Conservation (phyloP, 1,140 invertebrate species). For the Apis dorsata region DNA sequence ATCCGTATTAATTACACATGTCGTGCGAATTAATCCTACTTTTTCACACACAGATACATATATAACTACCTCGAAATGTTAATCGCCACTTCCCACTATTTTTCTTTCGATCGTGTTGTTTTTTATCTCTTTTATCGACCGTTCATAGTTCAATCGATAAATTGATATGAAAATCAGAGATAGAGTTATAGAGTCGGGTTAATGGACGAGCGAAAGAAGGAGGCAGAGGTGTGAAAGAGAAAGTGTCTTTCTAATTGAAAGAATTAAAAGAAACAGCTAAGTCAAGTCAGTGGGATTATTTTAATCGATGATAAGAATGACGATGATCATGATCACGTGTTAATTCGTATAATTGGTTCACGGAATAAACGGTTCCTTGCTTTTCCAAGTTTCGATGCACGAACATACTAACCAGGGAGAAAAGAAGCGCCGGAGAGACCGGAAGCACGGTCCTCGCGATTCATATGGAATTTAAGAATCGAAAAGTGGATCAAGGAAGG, state of each 20-base stretch:
- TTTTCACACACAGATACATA: neutral
- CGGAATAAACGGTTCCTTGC: neutral
- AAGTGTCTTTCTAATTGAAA: neutral
- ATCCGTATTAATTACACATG: slow-evolving; percentile 15
- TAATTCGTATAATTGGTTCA: slow-evolving; percentile 24
- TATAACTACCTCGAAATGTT: slow-evolving; percentile 11
- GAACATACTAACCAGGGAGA: neutral
- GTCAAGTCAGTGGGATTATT: neutral
- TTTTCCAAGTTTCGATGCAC: slow-evolving; percentile 8
- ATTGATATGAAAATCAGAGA: neutral
- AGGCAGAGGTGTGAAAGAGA: neutral
- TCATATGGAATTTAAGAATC: neutral
- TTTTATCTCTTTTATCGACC: neutral
- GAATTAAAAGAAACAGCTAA: neutral
- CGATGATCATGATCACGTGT: neutral
- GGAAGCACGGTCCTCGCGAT: neutral
- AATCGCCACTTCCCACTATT: slow-evolving; percentile 4
- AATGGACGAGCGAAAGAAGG: neutral
- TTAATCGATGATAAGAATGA: neutral
- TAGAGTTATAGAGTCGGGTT: neutral
- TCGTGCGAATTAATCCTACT: slow-evolving; percentile 17
- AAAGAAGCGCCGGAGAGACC: neutral
- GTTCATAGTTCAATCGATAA: slow-evolving; percentile 8
- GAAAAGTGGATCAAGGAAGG: neutral
- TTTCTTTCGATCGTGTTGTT: neutral